phyloP scores from a whole-genome alignment of 2,113 vertebrate genomes.

The Trogon melanurus region DNA sequence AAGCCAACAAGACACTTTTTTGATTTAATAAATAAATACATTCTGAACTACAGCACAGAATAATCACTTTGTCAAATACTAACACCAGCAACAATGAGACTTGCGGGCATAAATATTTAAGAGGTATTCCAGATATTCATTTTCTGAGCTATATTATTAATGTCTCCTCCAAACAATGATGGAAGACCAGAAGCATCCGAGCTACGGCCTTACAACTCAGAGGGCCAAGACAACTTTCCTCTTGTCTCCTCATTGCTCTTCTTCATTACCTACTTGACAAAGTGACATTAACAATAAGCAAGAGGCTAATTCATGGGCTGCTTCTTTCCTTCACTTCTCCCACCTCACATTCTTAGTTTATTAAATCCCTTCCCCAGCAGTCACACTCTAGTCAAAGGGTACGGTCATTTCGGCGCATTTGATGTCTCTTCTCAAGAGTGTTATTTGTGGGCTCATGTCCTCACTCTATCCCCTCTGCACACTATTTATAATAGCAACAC shows the following conservation, averaged over 20 bases:
- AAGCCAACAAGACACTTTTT: constrained; percentile 50
- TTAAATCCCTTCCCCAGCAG: neutral
- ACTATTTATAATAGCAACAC: neutral
- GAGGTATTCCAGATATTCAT: constrained; percentile 46
- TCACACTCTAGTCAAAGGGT: neutral
- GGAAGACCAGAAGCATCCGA: constrained; percentile 19
- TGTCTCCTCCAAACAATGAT: neutral
- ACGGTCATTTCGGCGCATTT: neutral
- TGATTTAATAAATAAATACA: constrained; percentile 58
- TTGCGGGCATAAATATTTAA: constrained; percentile 59
- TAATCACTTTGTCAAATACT: constrained; percentile 36
- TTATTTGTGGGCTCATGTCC: neutral
- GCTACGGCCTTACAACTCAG: neutral
- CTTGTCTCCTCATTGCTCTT: neutral
- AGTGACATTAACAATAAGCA: neutral
- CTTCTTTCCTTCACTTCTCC: neutral
- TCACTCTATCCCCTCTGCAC: neutral
- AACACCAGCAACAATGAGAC: constrained; percentile 12
- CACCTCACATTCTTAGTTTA: neutral
- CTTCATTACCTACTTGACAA: neutral
- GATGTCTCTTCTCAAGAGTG: neutral
- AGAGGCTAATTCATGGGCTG: neutral
- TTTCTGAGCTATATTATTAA: constrained; percentile 37
- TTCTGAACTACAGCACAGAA: constrained; percentile 14
- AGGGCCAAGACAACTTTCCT: neutral